phyloP scores from a whole-genome alignment of 2,888 invertebrate species.

The Cepaea hortensis region DNA sequence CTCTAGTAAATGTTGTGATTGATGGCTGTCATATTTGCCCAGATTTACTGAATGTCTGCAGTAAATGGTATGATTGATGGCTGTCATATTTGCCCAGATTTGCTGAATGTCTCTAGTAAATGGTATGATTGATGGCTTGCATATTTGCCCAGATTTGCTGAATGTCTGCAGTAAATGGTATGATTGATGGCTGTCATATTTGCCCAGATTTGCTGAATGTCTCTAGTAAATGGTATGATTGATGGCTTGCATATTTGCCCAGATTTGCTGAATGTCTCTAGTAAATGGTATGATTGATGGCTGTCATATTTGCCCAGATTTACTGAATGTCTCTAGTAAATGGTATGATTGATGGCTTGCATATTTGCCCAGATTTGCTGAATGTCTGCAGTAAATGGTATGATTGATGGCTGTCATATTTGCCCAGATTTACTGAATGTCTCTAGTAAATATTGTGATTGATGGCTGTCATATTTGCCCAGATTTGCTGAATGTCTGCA shows the following conservation, averaged over 20 bases:
- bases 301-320: slow-evolving; percentile 53
- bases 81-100: slow-evolving; percentile 53
- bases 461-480: neutral
- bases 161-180: slow-evolving; percentile 52
- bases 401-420: neutral
- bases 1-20: too few relatives aligned
- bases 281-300: too few relatives aligned
- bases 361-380: slow-evolving; percentile 58
- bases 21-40: neutral
- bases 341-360: too few relatives aligned
- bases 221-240: too few relatives aligned
- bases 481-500: slow-evolving; percentile 67
- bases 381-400: slow-evolving; percentile 52
- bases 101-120: slow-evolving; percentile 59
- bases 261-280: slow-evolving; percentile 67
- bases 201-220: slow-evolving; percentile 63
- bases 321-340: slow-evolving; percentile 59
- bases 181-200: neutral
- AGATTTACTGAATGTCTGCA: slow-evolving; percentile 67
- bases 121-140: too few relatives aligned
- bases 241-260: neutral
- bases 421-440: slow-evolving; percentile 63
- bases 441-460: too few relatives aligned
- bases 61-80: too few relatives aligned
- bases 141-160: slow-evolving; percentile 58